Conservation (phyloP, 2,113 vertebrate genomes). For the Corythaeola cristata region DNA sequence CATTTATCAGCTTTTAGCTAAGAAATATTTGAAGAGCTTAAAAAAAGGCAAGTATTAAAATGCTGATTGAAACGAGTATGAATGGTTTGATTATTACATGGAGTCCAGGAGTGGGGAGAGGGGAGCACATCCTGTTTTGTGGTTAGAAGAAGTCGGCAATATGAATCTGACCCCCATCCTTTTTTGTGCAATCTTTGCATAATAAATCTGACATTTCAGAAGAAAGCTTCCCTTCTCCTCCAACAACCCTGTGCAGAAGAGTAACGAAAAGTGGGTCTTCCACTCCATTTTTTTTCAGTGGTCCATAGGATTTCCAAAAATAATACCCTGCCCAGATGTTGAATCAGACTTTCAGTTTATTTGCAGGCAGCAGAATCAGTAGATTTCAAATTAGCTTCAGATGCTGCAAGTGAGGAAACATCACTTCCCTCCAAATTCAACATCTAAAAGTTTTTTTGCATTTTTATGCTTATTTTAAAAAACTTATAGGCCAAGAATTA, state of each 20-base stretch:
- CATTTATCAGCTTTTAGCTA: slow-evolving; percentile 18
- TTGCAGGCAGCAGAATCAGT: slow-evolving; percentile 61
- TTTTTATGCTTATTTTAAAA: background rate
- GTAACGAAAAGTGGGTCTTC: slow-evolving; percentile 24
- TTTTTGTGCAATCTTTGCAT: slow-evolving; percentile 11
- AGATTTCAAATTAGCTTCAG: slow-evolving; percentile 73
- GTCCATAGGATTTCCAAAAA: slow-evolving; percentile 70
- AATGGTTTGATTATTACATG: slow-evolving; percentile 52
- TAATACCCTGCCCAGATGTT: slow-evolving; percentile 66
- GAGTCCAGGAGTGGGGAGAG: background rate
- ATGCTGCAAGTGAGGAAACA: slow-evolving; percentile 49
- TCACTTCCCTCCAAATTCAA: slow-evolving; percentile 63
- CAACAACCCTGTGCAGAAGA: slow-evolving; percentile 2
- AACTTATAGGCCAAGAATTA: background rate
- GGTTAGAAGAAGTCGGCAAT: slow-evolving; percentile 58
- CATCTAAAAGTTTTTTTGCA: slow-evolving; percentile 26
- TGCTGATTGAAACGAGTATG: slow-evolving; percentile 8
- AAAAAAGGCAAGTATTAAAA: slow-evolving; percentile 26
- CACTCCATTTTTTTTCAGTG: slow-evolving; percentile 16
- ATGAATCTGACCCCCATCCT: slow-evolving; percentile 5
- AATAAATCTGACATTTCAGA: slow-evolving; percentile 34
- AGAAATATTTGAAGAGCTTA: slow-evolving; percentile 30
- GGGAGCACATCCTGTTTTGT: slow-evolving; percentile 39
- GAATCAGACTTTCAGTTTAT: slow-evolving; percentile 64
- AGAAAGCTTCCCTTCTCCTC: slow-evolving; percentile 53